These are phyloP conservation scores for Rhopilema esculentum DNA, from an alignment of 30 jellyfish, hydroid and myxozoan species.

Conservation along the genomic window DNA sequence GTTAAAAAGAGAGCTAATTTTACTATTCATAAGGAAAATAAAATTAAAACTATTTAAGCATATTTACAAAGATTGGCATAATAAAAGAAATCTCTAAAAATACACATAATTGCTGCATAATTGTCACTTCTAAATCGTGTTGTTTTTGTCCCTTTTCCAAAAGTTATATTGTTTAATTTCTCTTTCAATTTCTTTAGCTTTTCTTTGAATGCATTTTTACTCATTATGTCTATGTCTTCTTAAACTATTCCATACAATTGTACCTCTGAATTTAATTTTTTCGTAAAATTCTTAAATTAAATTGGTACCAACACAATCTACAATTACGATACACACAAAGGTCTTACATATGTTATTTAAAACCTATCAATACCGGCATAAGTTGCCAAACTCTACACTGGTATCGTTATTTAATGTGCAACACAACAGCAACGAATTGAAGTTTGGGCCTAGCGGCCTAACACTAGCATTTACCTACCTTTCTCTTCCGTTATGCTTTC, in stretches of 20 bases:
- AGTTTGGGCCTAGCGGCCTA: too few relatives aligned
- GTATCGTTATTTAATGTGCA: too few relatives aligned
- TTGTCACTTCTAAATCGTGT: neutral
- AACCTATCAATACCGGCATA: too few relatives aligned
- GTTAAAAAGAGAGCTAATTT: neutral
- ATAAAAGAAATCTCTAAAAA: neutral
- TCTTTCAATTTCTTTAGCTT: neutral
- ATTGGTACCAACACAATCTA: too few relatives aligned
- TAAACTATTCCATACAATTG: constrained; percentile 18
- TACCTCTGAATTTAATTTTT: constrained; percentile 11
- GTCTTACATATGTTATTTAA: too few relatives aligned
- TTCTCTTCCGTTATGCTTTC: neutral
- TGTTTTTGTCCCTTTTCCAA: neutral
- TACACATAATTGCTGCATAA: neutral
- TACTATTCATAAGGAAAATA: neutral
- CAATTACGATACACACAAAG: too few relatives aligned
- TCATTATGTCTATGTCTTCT: neutral
- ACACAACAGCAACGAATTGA: too few relatives aligned
- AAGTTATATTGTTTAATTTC: neutral
- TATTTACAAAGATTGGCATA: neutral
- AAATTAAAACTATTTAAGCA: too few relatives aligned
- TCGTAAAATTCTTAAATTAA: too few relatives aligned
- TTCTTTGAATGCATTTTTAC: too few relatives aligned
- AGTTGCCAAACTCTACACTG: too few relatives aligned
- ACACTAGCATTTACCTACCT: too few relatives aligned